Percentiles rank a stretch among this genome's conserved stretches.
These are phyloP conservation scores for Campylomormyrus tamandua DNA, from an alignment of 2,113 vertebrate genomes.

Conservation along the genomic window DNA sequence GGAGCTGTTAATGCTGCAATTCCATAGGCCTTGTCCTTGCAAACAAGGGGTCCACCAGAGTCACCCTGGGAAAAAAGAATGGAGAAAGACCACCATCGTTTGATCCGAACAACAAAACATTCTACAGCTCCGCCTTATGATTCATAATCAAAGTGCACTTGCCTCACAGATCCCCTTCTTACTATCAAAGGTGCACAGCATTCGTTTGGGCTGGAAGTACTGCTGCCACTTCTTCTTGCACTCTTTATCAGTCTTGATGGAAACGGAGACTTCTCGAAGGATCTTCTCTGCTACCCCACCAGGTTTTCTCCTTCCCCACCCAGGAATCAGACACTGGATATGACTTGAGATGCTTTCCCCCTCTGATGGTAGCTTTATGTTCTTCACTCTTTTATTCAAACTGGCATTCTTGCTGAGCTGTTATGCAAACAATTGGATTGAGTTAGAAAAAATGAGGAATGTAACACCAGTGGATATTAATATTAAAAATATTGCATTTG, in stretches of 20 bases:
- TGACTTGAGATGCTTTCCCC: not conserved
- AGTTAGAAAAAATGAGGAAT: not conserved
- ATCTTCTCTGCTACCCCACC: not conserved
- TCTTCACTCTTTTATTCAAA: not conserved
- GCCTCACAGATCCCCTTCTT: slow-evolving; percentile 4
- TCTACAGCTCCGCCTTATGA: not conserved
- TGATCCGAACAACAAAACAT: not conserved
- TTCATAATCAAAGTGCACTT: not conserved
- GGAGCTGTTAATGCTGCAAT: not conserved
- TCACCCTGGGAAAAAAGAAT: slow-evolving; percentile 1
- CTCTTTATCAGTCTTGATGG: not conserved
- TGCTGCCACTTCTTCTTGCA: not conserved
- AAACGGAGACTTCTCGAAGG: not conserved
- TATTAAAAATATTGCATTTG: not conserved
- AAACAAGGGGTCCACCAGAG: slow-evolving; percentile 14
- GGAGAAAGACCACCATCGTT: not conserved
- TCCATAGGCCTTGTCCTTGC: not conserved
- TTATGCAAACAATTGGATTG: not conserved
- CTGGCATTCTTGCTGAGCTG: slow-evolving; percentile 8
- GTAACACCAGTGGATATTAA: not conserved
- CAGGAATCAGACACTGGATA: slow-evolving; percentile 8
- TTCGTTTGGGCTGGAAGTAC: not conserved
- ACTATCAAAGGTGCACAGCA: slow-evolving; percentile 5
- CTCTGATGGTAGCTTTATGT: not conserved
- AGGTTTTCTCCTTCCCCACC: slow-evolving; percentile 1